Evolutionary conservation across 2,888 invertebrate genomes (phyloP).

Genomic region (Antheraea yamamai): DNA sequence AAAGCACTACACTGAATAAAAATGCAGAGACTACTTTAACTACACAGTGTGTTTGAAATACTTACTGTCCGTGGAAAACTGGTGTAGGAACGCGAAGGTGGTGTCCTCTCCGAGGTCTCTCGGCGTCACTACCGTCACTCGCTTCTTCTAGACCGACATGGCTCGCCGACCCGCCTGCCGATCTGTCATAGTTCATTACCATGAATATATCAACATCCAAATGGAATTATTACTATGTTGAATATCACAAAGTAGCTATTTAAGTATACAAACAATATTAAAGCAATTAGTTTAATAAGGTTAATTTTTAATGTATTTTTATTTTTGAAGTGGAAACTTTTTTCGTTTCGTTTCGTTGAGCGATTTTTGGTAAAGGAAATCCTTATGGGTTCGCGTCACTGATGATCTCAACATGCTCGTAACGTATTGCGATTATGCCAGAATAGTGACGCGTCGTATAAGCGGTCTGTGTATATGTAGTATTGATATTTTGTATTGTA

Average conservation of each 20-base stretch:
- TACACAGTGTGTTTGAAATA: constrained; percentile 27
- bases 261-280: background rate
- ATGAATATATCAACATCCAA: background rate
- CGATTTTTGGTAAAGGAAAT: too few species aligned
- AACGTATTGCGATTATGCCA: too few species aligned
- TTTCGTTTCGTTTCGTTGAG: too few species aligned
- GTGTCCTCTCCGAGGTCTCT: constrained; percentile 61
- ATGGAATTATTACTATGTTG: background rate
- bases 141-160: constrained; percentile 66
- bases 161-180: constrained; percentile 63
- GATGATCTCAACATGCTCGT: too few species aligned
- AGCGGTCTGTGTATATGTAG: too few species aligned
- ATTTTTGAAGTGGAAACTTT: too few species aligned
- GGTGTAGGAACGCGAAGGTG: constrained; percentile 73
- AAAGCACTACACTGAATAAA: too few species aligned
- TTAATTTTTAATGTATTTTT: too few species aligned
- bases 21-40: background rate
- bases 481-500: too few species aligned
- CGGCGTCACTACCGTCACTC: constrained; percentile 77
- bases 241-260: background rate
- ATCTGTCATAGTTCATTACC: constrained; percentile 34
- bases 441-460: too few species aligned
- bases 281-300: background rate
- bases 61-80: constrained; percentile 68
- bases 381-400: too few species aligned